Base-by-base conservation (phyloP, 2,797 vertebrate species). In the Cuniculus paca region DNA sequence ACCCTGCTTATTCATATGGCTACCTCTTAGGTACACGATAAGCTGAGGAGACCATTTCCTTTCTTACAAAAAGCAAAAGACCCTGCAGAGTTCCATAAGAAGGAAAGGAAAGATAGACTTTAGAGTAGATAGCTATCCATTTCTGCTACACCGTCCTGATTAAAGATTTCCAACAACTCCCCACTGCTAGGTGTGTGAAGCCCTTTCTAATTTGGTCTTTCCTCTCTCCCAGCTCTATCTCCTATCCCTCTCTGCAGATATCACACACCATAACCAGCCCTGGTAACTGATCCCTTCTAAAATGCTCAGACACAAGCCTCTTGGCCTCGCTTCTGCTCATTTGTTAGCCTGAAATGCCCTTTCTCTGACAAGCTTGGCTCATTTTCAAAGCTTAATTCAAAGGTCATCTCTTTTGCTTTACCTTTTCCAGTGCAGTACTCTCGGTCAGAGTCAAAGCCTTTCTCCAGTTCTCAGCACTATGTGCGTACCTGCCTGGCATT, bases 381-480 rank as follows among this genome's bases (percentile, higher is more conserved):
- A 5, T 95, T 94, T 89, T 94, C 83, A 88, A 97, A 97, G 89
- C 77, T 74, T 85, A 68, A 91, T 74, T 95, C 80, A 81, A 97
- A 97, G 88, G 88, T 77, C 83, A 54, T 60, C 83, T 65, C 68
- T 87, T 91, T 34, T 2, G 81, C 88, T 70, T 84, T 90, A 36
- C 36, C 26, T 81, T 78, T 94, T 42, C 88, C 28, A 68, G 86
- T 17, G 58, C 36, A 14, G 42, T 8, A 26, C 74, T 83, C 75
- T 78, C 50, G 14, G 5, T 75, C 72, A 63, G 77, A 95, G 52
- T 19, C 50, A 63, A 72, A 86, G 2, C 2, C 65, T 50, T 26
- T 78, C 34, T 39, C 63, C 17, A 14, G 54, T 58, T 89, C 82
- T 84, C 61, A 50, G 54, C 4, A 1, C 54, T 54, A 39, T 31